These are phyloP conservation scores for Gonatopus flavifemur DNA, from an alignment of 1,140 invertebrate genomes.

Conservation along the genomic window DNA sequence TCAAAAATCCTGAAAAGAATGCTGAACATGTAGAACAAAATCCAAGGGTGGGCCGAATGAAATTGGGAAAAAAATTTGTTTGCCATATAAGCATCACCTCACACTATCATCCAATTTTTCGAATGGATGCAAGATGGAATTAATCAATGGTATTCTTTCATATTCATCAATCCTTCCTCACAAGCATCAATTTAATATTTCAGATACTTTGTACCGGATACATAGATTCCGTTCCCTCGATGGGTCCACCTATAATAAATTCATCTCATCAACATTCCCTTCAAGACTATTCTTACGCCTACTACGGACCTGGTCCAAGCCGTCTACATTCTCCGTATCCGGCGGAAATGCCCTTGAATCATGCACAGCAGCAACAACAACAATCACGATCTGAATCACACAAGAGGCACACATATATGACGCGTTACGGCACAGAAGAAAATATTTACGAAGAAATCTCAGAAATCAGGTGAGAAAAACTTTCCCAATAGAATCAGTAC, in stretches of 20 bases:
- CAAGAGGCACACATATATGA: conserved; percentile 71
- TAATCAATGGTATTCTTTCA: no score
- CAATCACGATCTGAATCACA: conserved; percentile 42
- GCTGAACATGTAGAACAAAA: no score
- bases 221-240: conserved; percentile 17
- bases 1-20: no score
- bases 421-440: conserved; percentile 78
- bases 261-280: conserved; percentile 32
- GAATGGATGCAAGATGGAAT: no score
- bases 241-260: conserved; percentile 21
- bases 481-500: no score
- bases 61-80: no score
- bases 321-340: conserved; percentile 47
- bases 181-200: background rate
- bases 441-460: conserved; percentile 88
- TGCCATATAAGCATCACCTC: no score
- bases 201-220: conserved; percentile 21
- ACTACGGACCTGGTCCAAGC: conserved; percentile 71
- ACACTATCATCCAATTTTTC: no score
- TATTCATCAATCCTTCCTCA: background rate
- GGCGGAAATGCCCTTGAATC: conserved; percentile 51
- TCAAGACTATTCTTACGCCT: conserved; percentile 75
- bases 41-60: no score
- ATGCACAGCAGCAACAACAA: conserved; percentile 50
- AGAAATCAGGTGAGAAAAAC: conserved; percentile 50